These are phyloP conservation scores for Heteropelma amictum DNA, from an alignment of 2,888 invertebrate species.

Conservation along the genomic window DNA sequence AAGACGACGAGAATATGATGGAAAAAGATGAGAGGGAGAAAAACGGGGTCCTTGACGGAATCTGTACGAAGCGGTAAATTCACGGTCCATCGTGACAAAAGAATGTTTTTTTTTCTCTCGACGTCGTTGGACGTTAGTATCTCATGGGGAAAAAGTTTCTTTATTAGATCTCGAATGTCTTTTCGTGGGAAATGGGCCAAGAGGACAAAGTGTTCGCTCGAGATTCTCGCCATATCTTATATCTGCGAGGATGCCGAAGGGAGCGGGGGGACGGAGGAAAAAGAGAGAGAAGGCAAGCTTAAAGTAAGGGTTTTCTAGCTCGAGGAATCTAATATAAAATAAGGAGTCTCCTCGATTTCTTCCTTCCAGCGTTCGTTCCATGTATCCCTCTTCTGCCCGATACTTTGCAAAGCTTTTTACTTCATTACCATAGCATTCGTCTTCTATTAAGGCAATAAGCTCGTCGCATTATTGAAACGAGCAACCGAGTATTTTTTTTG, in stretches of 20 bases:
- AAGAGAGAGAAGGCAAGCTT: constrained; percentile 7
- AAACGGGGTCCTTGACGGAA: not conserved
- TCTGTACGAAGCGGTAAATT: constrained; percentile 12
- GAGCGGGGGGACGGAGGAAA: not conserved
- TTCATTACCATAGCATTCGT: not conserved
- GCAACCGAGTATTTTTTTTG: too few species aligned
- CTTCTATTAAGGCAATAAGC: not conserved
- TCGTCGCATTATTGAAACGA: not conserved
- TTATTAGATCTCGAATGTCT: constrained; percentile 70
- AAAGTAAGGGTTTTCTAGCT: constrained; percentile 24
- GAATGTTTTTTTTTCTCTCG: constrained; percentile 22
- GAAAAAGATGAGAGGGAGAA: not conserved
- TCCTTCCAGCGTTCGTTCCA: not conserved
- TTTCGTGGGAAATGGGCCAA: constrained; percentile 62
- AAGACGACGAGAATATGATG: not conserved
- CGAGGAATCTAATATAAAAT: constrained; percentile 50
- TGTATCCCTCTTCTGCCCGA: not conserved
- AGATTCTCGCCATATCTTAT: constrained; percentile 25
- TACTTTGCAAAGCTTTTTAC: constrained; percentile 9
- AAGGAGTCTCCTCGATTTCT: constrained; percentile 20
- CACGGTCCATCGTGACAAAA: constrained; percentile 47
- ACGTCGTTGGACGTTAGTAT: constrained; percentile 34
- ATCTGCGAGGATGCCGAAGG: not conserved
- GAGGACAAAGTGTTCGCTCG: constrained; percentile 36
- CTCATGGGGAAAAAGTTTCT: constrained; percentile 63